Percentiles rank a stretch among this genome's conserved stretches.
These are phyloP conservation scores for Melanostoma scalare DNA, from an alignment of 2,888 invertebrate genomes.

Conservation along the genomic window DNA sequence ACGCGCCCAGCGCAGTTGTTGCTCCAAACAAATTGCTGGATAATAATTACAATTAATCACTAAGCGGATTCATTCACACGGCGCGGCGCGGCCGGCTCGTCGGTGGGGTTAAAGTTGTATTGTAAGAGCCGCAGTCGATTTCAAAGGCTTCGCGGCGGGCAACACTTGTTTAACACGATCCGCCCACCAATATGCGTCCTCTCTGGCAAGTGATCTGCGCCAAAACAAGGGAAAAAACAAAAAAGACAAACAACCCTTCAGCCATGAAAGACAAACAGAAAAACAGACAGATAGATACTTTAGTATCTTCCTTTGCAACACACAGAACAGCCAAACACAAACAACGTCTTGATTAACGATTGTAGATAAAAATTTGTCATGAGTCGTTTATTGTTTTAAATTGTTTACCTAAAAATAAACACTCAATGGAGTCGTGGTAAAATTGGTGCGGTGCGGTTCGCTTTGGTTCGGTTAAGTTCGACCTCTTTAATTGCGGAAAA, in stretches of 20 bases:
- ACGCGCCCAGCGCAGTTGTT: conserved; percentile 34
- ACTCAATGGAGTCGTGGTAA: background rate
- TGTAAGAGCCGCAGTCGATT: background rate
- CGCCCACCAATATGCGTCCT: conserved; percentile 54
- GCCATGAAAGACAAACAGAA: conserved; percentile 5
- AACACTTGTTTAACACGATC: conserved; percentile 67
- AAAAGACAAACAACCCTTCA: conserved; percentile 59
- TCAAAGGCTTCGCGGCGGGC: conserved; percentile 41
- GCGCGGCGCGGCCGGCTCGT: conserved; percentile 1
- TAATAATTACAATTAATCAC: conserved; percentile 71
- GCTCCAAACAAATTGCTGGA: conserved; percentile 65
- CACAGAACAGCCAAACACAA: background rate
- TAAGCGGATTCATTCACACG: conserved; percentile 57
- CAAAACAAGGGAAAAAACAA: background rate
- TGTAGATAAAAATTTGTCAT: conserved; percentile 71
- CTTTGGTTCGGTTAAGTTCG: background rate
- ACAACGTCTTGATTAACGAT: conserved; percentile 64
- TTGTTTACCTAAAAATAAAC: conserved; percentile 63
- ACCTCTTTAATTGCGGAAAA: conserved; percentile 35
- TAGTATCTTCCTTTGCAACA: conserved; percentile 18
- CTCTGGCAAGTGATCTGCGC: conserved; percentile 50
- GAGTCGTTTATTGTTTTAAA: conserved; percentile 71
- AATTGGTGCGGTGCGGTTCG: conserved; percentile 15
- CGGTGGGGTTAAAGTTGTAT: conserved; percentile 21
- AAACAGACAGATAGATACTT: conserved; percentile 34